These are phyloP conservation scores for Oopsacas minuta DNA, from an alignment of 37 sponge, comb jelly and placozoan species.

Conservation along the genomic window DNA sequence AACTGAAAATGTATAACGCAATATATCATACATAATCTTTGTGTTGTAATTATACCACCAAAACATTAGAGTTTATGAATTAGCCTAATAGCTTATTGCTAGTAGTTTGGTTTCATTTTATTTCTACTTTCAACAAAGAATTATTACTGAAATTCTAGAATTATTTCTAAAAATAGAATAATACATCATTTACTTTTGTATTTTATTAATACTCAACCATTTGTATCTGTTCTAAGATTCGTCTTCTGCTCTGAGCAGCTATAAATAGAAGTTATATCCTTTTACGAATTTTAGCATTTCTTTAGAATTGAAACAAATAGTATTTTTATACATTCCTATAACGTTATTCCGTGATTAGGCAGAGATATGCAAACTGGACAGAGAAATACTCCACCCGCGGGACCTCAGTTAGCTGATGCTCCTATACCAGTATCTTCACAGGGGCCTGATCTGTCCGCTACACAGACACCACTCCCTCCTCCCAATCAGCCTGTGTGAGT, in stretches of 20 bases:
- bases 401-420: neutral
- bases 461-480: neutral
- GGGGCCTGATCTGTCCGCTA: neutral
- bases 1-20: no score
- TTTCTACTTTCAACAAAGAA: no score
- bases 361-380: slow-evolving; percentile 6
- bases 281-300: neutral
- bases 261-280: neutral
- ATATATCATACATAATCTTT: no score
- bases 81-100: no score
- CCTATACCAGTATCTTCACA: no score
- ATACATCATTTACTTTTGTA: neutral
- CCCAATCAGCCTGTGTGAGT: neutral
- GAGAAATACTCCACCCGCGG: neutral
- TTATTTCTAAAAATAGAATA: neutral
- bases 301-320: no score
- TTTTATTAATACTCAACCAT: slow-evolving; percentile 9
- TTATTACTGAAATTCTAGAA: no score
- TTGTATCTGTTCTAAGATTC: neutral
- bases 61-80: no score
- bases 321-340: neutral
- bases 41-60: no score
- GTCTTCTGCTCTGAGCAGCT: neutral
- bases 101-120: no score
- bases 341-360: neutral